Conservation (phyloP, 2,888 invertebrate species). For the Pomacea canaliculata region DNA sequence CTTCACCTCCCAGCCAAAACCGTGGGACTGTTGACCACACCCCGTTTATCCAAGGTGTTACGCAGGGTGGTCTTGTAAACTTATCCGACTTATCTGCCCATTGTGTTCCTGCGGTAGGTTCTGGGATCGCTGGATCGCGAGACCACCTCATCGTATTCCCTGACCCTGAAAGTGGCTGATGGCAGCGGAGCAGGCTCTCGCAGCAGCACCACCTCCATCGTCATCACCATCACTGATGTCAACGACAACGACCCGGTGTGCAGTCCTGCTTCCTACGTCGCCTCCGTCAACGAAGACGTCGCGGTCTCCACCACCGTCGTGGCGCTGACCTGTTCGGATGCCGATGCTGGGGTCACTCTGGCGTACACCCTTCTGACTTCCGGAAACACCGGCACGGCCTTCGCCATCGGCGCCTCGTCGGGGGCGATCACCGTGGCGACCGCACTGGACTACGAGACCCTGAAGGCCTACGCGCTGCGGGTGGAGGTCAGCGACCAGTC, state of each 20-base stretch:
- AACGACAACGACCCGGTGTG: slow-evolving; percentile 51
- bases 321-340: slow-evolving; percentile 28
- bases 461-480: slow-evolving; percentile 36
- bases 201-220: slow-evolving; percentile 39
- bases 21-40: too few species aligned
- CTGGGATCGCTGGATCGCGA: slow-evolving; percentile 44
- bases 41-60: too few species aligned
- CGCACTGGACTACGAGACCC: slow-evolving; percentile 51
- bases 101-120: slow-evolving; percentile 18
- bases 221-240: slow-evolving; percentile 37
- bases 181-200: slow-evolving; percentile 32
- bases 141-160: slow-evolving; percentile 35
- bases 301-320: slow-evolving; percentile 25
- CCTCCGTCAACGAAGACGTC: slow-evolving; percentile 33
- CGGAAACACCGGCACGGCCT: slow-evolving; percentile 28
- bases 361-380: slow-evolving; percentile 16
- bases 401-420: slow-evolving; percentile 30
- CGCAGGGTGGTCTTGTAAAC: too few species aligned
- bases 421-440: slow-evolving; percentile 39
- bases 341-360: slow-evolving; percentile 26
- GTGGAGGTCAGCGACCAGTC: slow-evolving; percentile 45
- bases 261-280: slow-evolving; percentile 25
- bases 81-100: too few species aligned
- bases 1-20: too few species aligned
- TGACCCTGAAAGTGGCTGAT: slow-evolving; percentile 46